A percentile compares a stretch with the other conserved stretches of the same genome.
phyloP scores from a whole-genome alignment of 2,797 vertebrate species.

The Pseudochirops corinnae region DNA sequence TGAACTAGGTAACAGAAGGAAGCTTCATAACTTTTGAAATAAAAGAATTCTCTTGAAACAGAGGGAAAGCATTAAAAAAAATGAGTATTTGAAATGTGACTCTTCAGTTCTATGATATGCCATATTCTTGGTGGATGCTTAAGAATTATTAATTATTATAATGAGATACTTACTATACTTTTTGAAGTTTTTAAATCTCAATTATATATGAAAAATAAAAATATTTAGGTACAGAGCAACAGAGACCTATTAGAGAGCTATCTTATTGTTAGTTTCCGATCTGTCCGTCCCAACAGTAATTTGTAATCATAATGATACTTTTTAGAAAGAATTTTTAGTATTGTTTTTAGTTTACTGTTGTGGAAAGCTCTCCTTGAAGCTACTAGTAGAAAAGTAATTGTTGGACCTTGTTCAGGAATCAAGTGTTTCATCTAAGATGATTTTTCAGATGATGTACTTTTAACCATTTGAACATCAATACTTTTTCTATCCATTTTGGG shows the following conservation, averaged over 20 bases:
- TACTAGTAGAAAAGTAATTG: not conserved
- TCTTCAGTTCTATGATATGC: not conserved
- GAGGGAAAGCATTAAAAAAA: not conserved
- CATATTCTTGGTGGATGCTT: not conserved
- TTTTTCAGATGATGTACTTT: not conserved
- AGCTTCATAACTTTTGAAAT: not conserved
- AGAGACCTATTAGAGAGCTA: not conserved
- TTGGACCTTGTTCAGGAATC: not conserved
- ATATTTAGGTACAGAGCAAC: not conserved
- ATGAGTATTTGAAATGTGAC: not conserved
- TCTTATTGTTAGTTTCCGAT: not conserved
- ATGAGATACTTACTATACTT: not conserved
- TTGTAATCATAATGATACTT: not conserved
- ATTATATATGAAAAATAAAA: not conserved
- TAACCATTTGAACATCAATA: conserved; percentile 1
- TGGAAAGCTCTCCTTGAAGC: not conserved
- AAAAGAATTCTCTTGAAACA: not conserved
- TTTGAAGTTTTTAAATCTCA: not conserved
- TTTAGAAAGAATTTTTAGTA: not conserved
- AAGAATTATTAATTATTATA: not conserved
- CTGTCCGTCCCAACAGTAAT: not conserved
- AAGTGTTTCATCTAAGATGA: not conserved
- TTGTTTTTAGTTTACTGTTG: not conserved
- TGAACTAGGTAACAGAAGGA: conserved; percentile 5
- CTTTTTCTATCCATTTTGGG: not conserved